Base-by-base conservation (phyloP, 1,140 invertebrate species). In the Neoseiulus cucumeris region DNA sequence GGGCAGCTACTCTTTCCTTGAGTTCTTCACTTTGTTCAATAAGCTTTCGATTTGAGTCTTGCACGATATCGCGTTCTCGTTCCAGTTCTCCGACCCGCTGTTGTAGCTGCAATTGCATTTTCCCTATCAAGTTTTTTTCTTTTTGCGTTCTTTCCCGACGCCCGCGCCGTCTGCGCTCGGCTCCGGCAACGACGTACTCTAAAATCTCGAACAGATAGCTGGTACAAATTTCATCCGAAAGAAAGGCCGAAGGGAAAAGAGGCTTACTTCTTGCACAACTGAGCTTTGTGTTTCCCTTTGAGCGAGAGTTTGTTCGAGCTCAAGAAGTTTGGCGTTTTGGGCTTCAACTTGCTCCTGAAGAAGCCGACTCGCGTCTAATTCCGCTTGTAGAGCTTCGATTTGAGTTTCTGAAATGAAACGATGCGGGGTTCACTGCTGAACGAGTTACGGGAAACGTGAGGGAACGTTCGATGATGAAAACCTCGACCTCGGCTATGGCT, bases 11-110 rank as follows among this genome's bases (percentile, higher is more conserved):
- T 25, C 51, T 12, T 33, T 59, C 51, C 51, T 59, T 59, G 51
- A 59, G 51, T 33, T 59, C 51, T 59, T 59, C 51, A 25, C 51
- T 59, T 59, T 59, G 51, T 59, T 33, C 25, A 59, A 59, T 33
- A 25, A 59, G 51, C 33, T 59, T 59, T 25, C 51, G 51, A 25
- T 59, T 59, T 9, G 51, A 59, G 9, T 59, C 51, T 25, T 59
- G 25, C 14, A 59, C 51, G 51, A 59, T 59, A 33, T 59, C 51
- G 33, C 51, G 51, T 25, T 59, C 51, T 6, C 51, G 51, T 59
- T 59, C 51, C 25, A 59, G 51, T 25, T 59, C 51, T 17, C 51
- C 22, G 51, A 59, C 33, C 33, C 51, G 51, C 9, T 59, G 51
- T 33, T 59, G 51, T 12, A 59, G 22, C 51, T 59, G 22, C 2